Conservation (phyloP, 2,113 vertebrate genomes). For the Phylloscopus whistleri region DNA sequence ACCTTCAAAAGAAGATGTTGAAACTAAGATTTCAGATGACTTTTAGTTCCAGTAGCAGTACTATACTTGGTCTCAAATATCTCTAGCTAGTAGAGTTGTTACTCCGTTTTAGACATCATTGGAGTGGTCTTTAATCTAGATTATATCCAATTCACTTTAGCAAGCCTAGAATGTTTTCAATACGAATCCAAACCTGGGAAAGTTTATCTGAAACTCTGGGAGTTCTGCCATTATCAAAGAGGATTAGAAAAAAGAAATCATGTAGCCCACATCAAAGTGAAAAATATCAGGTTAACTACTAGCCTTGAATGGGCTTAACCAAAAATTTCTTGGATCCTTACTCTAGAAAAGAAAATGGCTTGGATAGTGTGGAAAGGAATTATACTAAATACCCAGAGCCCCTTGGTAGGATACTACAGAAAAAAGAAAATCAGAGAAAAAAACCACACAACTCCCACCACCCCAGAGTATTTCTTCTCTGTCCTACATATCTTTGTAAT, state of each 20-base stretch:
- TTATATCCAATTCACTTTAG: neutral
- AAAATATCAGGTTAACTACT: neutral
- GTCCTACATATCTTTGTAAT: neutral
- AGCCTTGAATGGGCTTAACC: neutral
- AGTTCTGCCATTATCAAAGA: neutral
- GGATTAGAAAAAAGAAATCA: neutral
- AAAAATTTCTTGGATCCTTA: neutral
- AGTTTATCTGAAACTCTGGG: neutral
- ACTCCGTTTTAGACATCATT: neutral
- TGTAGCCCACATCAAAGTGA: neutral
- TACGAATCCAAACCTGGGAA: neutral
- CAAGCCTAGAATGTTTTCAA: neutral
- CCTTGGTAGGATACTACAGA: neutral
- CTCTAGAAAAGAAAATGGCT: neutral
- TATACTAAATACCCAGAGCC: neutral
- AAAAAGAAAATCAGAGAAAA: neutral
- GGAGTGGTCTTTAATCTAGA: neutral
- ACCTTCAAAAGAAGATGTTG: neutral
- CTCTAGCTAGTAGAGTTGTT: neutral
- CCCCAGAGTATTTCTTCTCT: neutral
- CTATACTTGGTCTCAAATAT: neutral
- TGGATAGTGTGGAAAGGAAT: neutral
- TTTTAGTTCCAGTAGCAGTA: neutral
- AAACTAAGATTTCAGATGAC: neutral
- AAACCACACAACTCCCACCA: accelerated